A percentile compares a stretch with the other conserved stretches of the same genome.
These are phyloP conservation scores for Aromia moschata DNA, from an alignment of 2,888 invertebrate genomes.

Conservation along the genomic window DNA sequence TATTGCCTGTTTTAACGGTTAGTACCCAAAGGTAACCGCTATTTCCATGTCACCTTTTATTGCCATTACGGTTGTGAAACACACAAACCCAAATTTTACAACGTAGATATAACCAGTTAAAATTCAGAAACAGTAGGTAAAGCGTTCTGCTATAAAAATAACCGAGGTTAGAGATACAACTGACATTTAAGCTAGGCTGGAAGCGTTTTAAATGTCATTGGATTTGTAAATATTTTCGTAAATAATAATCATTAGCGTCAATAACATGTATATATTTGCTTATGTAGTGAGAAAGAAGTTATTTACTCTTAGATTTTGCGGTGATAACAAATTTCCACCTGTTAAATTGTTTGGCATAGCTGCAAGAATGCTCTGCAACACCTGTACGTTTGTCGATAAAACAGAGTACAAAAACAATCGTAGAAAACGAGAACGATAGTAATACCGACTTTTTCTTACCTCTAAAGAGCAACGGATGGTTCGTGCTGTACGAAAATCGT, in stretches of 20 bases:
- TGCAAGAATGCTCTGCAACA: too few species aligned
- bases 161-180: not conserved
- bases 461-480: conserved; percentile 17
- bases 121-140: not conserved
- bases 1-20: not conserved
- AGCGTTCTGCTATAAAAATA: not conserved
- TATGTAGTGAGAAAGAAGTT: too few species aligned
- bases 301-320: too few species aligned
- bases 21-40: not conserved
- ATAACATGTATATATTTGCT: too few species aligned
- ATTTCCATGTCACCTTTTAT: not conserved
- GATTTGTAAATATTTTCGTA: not conserved
- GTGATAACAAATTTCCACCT: not conserved
- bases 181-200: not conserved
- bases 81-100: too few species aligned
- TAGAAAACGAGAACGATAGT: not conserved
- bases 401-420: not conserved
- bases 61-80: too few species aligned
- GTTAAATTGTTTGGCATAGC: not conserved
- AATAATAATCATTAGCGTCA: too few species aligned
- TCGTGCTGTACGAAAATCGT: conserved; percentile 24
- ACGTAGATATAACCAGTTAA: too few species aligned
- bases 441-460: conserved; percentile 7
- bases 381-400: not conserved
- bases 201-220: not conserved